Evolutionary conservation across 2,113 vertebrate species (phyloP), one percentile per base, ranked within the genome.

Genomic region (Hyla sarda): DNA sequence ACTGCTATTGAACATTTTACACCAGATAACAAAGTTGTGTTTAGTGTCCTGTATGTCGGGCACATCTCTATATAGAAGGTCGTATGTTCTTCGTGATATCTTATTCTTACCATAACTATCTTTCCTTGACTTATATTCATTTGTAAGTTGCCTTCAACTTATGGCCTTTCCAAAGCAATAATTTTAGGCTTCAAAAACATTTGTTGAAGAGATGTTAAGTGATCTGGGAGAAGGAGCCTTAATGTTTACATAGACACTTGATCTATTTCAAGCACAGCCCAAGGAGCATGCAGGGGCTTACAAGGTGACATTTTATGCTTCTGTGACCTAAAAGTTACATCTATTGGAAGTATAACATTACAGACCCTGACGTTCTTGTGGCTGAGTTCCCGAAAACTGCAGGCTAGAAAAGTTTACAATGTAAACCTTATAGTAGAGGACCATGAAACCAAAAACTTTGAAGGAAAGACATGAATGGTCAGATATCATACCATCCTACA

Each of bases 51-150:
- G 34, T 77, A 9, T 17, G 17, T 2, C 28, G 28, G 8, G 25
- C 50, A 56, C 11, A 12, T 48, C 28, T 32, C 19, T 78, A 9
- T 19, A 30, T 9, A 37, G 47, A 4, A 28, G 32, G 54, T 17
- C 17, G 52, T 79, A 11, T 34, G 41, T 75, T 50, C 14, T n/a
- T 48, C n/a, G 4, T 52, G 25, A 28, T 78, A 54, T 78, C 19
- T 79, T 14, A 56, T n/a, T 23, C 76, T n/a, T 37, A 23, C 28
- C 30, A 79, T 58, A 79, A 23, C 30, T 7, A 34, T 34, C 52
- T 79, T 79, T 37, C 28, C 34, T 79, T n/a, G 19, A 79, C 52
- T 65, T 84, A 88, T 91, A 90, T 90, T 91, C 74, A 89, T 87
- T 45, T 58, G 17, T 79, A 48, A 75, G 48, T 69, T 85, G 52